Percentiles rank a stretch among this genome's conserved stretches.
Conservation (phyloP, 2,888 invertebrate genomes). For the Troglohyphantes excavatus region DNA sequence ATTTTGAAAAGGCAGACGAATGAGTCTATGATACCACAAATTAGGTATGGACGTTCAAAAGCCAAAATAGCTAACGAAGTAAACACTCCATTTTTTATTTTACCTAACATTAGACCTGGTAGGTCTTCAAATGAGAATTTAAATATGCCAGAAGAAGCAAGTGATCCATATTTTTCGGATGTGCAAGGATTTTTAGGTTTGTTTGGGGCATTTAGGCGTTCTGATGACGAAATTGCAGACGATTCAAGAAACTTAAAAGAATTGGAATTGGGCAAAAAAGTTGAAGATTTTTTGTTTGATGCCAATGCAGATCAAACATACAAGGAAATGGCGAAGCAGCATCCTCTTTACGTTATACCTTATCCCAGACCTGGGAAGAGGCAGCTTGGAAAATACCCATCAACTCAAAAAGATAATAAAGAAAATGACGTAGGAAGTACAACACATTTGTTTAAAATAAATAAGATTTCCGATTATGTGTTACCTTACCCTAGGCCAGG, state of each 20-base stretch:
- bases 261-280: neutral
- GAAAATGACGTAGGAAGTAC: neutral
- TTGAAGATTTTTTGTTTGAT: neutral
- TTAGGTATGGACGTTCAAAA: slow-evolving; percentile 47
- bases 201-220: neutral
- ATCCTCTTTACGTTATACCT: slow-evolving; percentile 28
- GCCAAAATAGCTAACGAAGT: neutral
- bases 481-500: slow-evolving; percentile 49
- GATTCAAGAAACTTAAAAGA: neutral
- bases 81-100: slow-evolving; percentile 20
- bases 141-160: neutral
- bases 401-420: neutral
- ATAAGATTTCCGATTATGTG: slow-evolving; percentile 12
- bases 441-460: neutral
- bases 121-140: slow-evolving; percentile 14
- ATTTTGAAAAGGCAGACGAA: neutral
- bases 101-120: slow-evolving; percentile 61
- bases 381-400: neutral
- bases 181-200: neutral
- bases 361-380: slow-evolving; percentile 50
- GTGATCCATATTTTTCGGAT: neutral
- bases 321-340: neutral
- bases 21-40: slow-evolving; percentile 51
- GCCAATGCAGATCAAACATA: neutral
- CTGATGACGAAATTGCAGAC: neutral